A percentile compares a stretch with the other conserved stretches of the same genome.
These are phyloP conservation scores for Synaphobranchus kaupii DNA, from an alignment of 2,797 vertebrate genomes.

Conservation along the genomic window DNA sequence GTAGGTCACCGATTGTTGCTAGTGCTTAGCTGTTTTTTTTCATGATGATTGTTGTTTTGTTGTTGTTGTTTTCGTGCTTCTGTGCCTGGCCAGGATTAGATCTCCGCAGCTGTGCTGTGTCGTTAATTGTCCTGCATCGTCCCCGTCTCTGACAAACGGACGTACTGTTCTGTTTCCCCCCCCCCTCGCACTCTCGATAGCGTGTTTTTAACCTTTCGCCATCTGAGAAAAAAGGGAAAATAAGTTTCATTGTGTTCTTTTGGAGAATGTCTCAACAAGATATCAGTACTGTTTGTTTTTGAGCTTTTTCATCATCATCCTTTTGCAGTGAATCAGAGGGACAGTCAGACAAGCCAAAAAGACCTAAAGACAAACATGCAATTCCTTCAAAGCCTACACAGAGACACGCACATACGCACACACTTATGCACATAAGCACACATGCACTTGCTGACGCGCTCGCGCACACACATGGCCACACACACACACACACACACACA, in stretches of 20 bases:
- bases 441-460: no score
- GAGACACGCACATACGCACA: neutral
- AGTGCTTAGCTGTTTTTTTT: neutral
- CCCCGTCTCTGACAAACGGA: neutral
- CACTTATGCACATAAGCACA: neutral
- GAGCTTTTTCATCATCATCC: neutral
- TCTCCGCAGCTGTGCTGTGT: neutral
- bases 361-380: neutral
- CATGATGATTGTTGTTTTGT: no score
- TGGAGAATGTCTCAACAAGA: neutral
- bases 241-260: neutral
- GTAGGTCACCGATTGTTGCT: neutral
- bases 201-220: neutral
- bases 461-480: no score
- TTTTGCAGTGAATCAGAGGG: neutral
- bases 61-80: neutral
- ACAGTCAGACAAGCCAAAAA: neutral
- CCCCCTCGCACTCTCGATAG: neutral
- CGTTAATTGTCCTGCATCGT: neutral
- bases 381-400: neutral
- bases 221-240: neutral
- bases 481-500: neutral
- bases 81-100: neutral
- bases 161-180: neutral
- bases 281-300: neutral